These are phyloP conservation scores for Acanthosepion lycidas DNA, from an alignment of 2,888 invertebrate species.

Conservation along the genomic window DNA sequence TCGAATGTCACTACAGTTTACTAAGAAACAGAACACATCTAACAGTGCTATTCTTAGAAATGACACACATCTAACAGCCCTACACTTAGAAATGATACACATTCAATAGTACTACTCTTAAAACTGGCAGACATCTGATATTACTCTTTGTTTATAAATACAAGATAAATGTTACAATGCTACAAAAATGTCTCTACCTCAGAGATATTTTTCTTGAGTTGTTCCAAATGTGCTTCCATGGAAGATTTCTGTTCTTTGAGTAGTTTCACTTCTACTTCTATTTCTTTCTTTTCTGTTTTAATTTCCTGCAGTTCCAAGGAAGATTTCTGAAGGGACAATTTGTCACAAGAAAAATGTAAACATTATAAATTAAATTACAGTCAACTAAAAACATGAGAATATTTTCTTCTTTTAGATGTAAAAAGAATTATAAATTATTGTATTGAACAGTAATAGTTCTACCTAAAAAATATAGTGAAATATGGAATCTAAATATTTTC, in stretches of 20 bases:
- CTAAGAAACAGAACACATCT: neutral
- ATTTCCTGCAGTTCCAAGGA: constrained; percentile 51
- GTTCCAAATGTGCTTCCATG: constrained; percentile 49
- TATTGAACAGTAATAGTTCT: too few species aligned
- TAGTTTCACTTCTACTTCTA: constrained; percentile 51
- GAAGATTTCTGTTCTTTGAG: constrained; percentile 54
- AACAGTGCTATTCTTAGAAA: neutral
- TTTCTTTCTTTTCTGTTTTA: constrained; percentile 50
- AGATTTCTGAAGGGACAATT: neutral
- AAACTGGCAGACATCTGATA: neutral
- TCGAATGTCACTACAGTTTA: neutral
- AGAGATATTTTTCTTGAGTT: constrained; percentile 51
- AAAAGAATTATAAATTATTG: too few species aligned
- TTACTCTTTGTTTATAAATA: neutral
- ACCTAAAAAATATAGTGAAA: too few species aligned
- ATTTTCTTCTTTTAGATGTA: too few species aligned
- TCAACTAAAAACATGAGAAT: too few species aligned
- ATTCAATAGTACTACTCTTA: neutral
- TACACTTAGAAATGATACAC: neutral
- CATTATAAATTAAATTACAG: neutral
- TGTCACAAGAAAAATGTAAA: neutral
- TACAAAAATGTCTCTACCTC: neutral
- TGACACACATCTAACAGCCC: neutral
- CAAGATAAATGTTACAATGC: neutral
- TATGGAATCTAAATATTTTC: too few species aligned